These are phyloP conservation scores for Fragum fragum DNA, from an alignment of 2,888 invertebrate genomes.

Conservation along the genomic window DNA sequence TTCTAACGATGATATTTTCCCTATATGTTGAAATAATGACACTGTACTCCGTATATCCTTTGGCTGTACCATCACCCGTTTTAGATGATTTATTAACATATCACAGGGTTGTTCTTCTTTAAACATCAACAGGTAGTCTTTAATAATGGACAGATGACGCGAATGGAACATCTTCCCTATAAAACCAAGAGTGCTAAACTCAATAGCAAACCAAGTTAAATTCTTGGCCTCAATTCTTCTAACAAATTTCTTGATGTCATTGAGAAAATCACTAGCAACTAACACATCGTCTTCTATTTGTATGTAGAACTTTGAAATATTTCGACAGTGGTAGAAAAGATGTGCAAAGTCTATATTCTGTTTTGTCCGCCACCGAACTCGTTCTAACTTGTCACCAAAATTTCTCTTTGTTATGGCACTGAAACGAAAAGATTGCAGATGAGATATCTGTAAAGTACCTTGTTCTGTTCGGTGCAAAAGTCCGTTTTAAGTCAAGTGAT, in stretches of 20 bases:
- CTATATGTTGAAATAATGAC: slow-evolving; percentile 59
- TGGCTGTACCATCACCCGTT: slow-evolving; percentile 40
- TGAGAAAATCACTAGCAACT: slow-evolving; percentile 78
- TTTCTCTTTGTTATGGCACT: slow-evolving; percentile 68
- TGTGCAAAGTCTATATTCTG: slow-evolving; percentile 86
- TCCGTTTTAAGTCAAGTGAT: too few relatives aligned
- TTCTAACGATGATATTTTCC: slow-evolving; percentile 39
- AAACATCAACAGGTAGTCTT: slow-evolving; percentile 52
- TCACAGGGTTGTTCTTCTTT: slow-evolving; percentile 54
- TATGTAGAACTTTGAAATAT: slow-evolving; percentile 83
- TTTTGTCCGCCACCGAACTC: slow-evolving; percentile 85
- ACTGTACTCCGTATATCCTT: slow-evolving; percentile 25
- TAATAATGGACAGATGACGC: slow-evolving; percentile 41
- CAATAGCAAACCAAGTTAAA: slow-evolving; percentile 50
- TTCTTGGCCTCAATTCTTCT: slow-evolving; percentile 61
- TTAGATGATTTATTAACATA: slow-evolving; percentile 42
- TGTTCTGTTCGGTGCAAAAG: too few relatives aligned
- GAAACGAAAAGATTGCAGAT: too few relatives aligned
- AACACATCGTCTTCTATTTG: slow-evolving; percentile 86
- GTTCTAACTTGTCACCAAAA: slow-evolving; percentile 82
- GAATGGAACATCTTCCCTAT: slow-evolving; percentile 63
- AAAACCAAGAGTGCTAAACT: slow-evolving; percentile 57
- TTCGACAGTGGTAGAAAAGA: slow-evolving; percentile 80
- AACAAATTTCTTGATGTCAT: slow-evolving; percentile 81
- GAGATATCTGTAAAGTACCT: too few relatives aligned